Percentiles rank a stretch among this genome's conserved stretches.
phyloP scores from a whole-genome alignment of 2,797 vertebrate genomes.

The Myotis pilosus region DNA sequence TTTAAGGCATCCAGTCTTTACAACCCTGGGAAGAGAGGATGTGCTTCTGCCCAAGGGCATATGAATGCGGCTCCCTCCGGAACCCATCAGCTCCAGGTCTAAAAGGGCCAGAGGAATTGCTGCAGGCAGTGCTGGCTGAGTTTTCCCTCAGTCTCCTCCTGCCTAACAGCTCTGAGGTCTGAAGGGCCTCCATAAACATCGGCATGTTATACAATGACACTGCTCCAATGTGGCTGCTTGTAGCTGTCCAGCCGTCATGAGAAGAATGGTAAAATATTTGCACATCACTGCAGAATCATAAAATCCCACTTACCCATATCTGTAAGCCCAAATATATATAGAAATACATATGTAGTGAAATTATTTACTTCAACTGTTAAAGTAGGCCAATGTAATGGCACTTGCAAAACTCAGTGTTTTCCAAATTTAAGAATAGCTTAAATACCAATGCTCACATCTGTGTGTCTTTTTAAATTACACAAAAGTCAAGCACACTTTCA shows the following conservation, averaged over 20 bases:
- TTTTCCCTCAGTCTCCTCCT: background rate
- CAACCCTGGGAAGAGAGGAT: background rate
- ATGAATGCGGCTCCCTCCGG: slow-evolving; percentile 40
- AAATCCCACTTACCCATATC: background rate
- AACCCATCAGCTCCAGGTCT: slow-evolving; percentile 25
- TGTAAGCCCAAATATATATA: background rate
- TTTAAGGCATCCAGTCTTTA: slow-evolving; percentile 27
- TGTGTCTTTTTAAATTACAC: background rate
- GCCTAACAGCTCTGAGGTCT: background rate
- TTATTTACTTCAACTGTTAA: background rate
- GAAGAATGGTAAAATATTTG: background rate
- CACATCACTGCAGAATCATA: background rate
- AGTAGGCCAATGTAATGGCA: background rate
- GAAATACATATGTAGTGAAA: background rate
- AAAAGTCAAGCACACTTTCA: background rate
- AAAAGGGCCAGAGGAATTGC: slow-evolving; percentile 55
- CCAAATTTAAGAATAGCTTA: background rate
- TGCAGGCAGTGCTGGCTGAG: slow-evolving; percentile 10
- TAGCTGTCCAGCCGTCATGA: background rate
- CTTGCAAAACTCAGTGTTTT: background rate
- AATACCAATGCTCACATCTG: background rate
- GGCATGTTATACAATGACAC: fast-evolving
- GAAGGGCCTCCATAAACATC: background rate
- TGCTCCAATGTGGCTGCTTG: background rate
- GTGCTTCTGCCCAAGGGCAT: slow-evolving; percentile 50